Base-by-base conservation (phyloP, 2,797 vertebrate species). In the Danio choprae region DNA sequence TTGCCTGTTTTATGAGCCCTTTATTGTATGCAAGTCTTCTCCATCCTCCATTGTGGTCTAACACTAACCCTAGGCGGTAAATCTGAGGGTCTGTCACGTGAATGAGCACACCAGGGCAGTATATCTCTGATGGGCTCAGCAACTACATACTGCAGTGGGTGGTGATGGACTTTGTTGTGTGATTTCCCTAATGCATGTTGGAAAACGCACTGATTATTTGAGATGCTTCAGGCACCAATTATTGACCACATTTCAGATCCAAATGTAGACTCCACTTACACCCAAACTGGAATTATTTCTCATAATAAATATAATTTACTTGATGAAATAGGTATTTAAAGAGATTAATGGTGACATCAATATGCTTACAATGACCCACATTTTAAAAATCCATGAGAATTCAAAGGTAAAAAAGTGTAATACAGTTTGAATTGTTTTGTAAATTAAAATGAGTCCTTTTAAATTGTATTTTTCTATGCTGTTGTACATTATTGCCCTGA, bases 31-130 rank as follows among this genome's bases (percentile, higher is more conserved):
- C 5, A 6, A 29, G 38, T 20, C 53, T 73, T 18, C 7, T 79
- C 20, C 72, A 38, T 67, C 55, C 9, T 75, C 18, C 16, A 60
- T 62, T 81, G 79, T 56, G 44, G 8, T 58, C 29, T 36, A 22
- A 38, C 22, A 53, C 36, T 65, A 77, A 29, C 13, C 9, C n/a
- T 69, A 29, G 29, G 56, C 55, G 72, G 63, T 84, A 79, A 79
- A 81, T 83, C 56, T 68, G 12, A 62, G 40, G 53, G 13, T 53
- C 60, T 64, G 36, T 64, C 38, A 64, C 1, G 9, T 44, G 73
- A 12, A 36, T 1, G 36, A 46, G 12, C 12, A 40, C 36, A 11
- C 13, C 40, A 51, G 51, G 22, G 60, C 12, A 40, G 51, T 43
- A 56, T 51, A 18, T 62, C 36, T 63, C n/a, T 40, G 13, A 11